Percentiles rank a stretch among this genome's conserved stretches.
Evolutionary conservation across 2,113 vertebrate genomes (phyloP).

Genomic region (Chamaea fasciata): DNA sequence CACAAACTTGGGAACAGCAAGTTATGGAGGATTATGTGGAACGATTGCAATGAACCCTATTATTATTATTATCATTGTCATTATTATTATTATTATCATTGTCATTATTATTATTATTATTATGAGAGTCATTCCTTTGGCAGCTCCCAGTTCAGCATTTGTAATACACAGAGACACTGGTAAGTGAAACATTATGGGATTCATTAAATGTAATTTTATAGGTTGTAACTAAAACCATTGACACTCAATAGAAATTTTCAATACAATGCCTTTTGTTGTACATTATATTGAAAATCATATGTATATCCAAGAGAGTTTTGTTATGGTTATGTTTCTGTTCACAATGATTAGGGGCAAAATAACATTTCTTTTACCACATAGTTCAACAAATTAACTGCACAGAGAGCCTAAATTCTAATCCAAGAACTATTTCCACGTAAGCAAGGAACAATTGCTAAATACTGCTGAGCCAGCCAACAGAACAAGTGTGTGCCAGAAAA

Average conservation of each 20-base stretch:
- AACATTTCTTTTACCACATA: neutral
- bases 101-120: neutral
- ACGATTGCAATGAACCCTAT: neutral
- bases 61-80: neutral
- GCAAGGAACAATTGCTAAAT: conserved; percentile 23
- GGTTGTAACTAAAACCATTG: conserved; percentile 10
- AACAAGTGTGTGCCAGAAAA: neutral
- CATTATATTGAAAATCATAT: neutral
- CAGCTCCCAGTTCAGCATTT: neutral
- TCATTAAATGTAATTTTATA: conserved; percentile 17
- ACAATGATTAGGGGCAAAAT: neutral
- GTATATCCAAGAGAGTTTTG: neutral
- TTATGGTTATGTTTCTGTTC: conserved; percentile 22
- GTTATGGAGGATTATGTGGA: neutral
- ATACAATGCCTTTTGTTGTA: neutral
- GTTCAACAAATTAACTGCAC: conserved; percentile 3
- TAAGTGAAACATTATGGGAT: neutral
- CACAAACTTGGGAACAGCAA: neutral
- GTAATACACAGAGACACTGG: neutral
- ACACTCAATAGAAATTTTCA: conserved; percentile 12
- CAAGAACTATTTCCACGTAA: conserved; percentile 27
- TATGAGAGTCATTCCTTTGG: neutral
- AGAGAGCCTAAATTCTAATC: conserved; percentile 3
- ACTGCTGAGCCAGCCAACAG: neutral
- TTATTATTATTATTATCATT: neutral